Base-by-base conservation (phyloP, 2,113 vertebrate species). In the Microtus oregoni region DNA sequence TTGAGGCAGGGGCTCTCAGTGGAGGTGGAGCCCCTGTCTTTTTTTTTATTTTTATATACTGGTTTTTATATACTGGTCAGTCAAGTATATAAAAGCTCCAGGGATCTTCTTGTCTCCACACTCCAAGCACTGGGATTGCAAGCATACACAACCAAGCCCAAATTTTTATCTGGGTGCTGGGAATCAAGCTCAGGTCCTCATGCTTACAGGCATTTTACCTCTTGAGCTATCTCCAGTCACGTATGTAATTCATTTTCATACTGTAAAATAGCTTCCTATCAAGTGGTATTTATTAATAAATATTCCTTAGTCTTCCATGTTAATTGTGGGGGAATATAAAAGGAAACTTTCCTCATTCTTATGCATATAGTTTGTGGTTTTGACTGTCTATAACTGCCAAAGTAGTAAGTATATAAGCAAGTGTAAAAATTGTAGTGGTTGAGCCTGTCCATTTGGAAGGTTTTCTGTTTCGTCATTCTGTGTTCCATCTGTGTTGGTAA, bases 201-300 rank as follows among this genome's bases (percentile, higher is more conserved):
- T 50, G 26, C 17, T 24, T 93, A 83, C 41, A n/a, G 0, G 9
- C 8, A 75, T 17, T 41, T 75, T 41, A 75, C n/a, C 72, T 58
- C 55, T 58, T 58, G 17, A 58, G 55, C 55, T 44, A 11, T 75
- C 72, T 41, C 20, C 17, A 63, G 11, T 11, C 58, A 70, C 30
- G 3, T 35, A 20, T 83, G 30, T 95, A 22, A 38, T 78, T 95
- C 67, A 50, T 91, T 91, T 96, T 96, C 70, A 91, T 88, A 58
- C 26, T 67, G 41, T 67, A 85, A 12, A 85, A 73, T 5, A 61
- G n/a, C 68, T 96, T 93, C 73, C 61, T 85, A 78, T 58, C 78
- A 86, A 79, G 44, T 89, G 38, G 11, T 78, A 85, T 72, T 86
- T 91, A 91, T 20, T 67, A 89, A 79, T 52, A 72, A 38, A 85